Conservation (phyloP, 2,797 vertebrate genomes). For the Hypotaenidia philippensis region DNA sequence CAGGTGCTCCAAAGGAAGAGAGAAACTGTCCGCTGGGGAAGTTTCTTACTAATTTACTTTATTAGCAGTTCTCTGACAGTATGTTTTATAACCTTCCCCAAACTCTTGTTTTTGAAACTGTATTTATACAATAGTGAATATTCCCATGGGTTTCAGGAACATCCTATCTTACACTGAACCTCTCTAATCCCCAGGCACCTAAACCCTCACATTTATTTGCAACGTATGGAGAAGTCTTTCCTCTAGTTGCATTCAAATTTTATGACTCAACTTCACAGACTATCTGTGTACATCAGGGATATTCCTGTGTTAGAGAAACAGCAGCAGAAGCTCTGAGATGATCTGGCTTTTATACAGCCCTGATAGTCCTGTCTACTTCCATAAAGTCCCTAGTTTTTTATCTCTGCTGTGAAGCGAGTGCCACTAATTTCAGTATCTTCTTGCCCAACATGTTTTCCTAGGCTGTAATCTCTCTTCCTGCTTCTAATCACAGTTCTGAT, state of each 20-base stretch:
- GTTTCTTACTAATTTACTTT: conserved; percentile 45
- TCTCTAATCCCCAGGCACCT: neutral
- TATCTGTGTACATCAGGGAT: neutral
- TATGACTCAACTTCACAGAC: neutral
- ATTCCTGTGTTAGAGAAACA: neutral
- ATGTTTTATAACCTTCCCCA: conserved; percentile 4
- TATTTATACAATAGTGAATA: neutral
- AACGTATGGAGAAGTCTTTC: neutral
- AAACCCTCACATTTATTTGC: neutral
- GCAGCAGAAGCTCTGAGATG: conserved; percentile 11
- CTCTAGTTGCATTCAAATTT: neutral
- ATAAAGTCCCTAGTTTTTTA: neutral
- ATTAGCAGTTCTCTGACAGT: conserved; percentile 30
- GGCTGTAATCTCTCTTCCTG: conserved; percentile 46
- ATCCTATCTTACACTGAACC: neutral
- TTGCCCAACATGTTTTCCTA: neutral
- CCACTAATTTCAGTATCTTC: neutral
- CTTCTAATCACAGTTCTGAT: conserved; percentile 28
- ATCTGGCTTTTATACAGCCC: neutral
- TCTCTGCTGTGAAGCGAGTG: neutral
- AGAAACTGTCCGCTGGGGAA: neutral
- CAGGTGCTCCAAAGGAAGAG: conserved; percentile 46
- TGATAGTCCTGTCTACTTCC: neutral
- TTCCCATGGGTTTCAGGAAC: conserved; percentile 5
- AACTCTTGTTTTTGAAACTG: conserved; percentile 23